A percentile compares a stretch with the other conserved stretches of the same genome.
Evolutionary conservation across 2,888 invertebrate genomes (phyloP).

Genomic region (Meteorus cinctellus): DNA sequence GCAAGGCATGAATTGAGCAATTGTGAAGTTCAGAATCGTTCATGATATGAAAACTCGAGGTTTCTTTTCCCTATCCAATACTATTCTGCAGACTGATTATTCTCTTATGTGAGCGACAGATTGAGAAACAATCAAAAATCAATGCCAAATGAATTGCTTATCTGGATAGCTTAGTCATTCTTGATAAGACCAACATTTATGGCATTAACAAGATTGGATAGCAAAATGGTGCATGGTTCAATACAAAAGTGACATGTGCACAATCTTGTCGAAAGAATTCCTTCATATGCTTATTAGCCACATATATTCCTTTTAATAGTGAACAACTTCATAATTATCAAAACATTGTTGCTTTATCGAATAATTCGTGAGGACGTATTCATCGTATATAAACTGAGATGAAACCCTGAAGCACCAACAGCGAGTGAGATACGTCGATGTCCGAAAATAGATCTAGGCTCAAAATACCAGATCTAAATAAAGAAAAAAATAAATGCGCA

Average conservation of each 20-base stretch:
- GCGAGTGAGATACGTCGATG: conserved; percentile 20
- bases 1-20: neutral
- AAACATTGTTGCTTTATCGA: neutral
- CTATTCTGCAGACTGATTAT: neutral
- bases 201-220: neutral
- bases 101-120: neutral
- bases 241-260: neutral
- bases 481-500: conserved; percentile 22
- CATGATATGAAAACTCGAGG: neutral
- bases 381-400: neutral
- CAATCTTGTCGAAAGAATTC: neutral
- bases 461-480: neutral
- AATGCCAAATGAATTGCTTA: neutral
- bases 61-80: neutral
- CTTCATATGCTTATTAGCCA: neutral
- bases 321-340: neutral
- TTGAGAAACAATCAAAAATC: neutral
- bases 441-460: conserved; percentile 34
- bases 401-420: neutral
- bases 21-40: neutral
- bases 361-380: neutral
- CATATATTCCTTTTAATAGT: neutral
- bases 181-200: conserved; percentile 1
- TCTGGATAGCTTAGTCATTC: neutral
- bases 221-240: neutral